A percentile compares a stretch with the other conserved stretches of the same genome.
These are phyloP conservation scores for Marronus borbonicus DNA, from an alignment of 2,888 invertebrate species.

Conservation along the genomic window DNA sequence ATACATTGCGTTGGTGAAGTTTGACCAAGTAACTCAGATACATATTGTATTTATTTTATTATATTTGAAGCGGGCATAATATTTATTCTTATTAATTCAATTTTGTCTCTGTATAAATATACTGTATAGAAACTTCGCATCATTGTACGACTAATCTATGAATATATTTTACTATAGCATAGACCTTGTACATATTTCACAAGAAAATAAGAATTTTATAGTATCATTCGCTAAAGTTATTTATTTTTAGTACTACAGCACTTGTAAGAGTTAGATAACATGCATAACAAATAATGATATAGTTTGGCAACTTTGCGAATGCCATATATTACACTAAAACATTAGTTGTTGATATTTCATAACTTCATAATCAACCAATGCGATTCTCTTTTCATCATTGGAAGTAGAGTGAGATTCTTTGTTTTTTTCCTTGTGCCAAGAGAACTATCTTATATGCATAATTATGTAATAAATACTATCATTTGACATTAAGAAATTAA, in stretches of 20 bases:
- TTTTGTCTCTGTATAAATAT: too few species aligned
- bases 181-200: conserved; percentile 37
- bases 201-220: conserved; percentile 36
- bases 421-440: conserved; percentile 49
- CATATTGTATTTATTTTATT: too few species aligned
- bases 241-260: conserved; percentile 43
- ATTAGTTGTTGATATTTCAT: conserved; percentile 22
- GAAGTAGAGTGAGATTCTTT: conserved; percentile 27
- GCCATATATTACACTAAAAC: conserved; percentile 4
- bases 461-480: conserved; percentile 12
- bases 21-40: too few species aligned
- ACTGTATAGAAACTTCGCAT: conserved; percentile 1
- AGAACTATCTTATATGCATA: conserved; percentile 30
- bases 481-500: conserved; percentile 25
- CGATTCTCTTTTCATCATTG: conserved; percentile 5
- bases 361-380: background rate
- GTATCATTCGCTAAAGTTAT: conserved; percentile 30
- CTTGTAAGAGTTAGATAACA: background rate
- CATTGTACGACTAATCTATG: background rate
- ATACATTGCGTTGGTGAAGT: too few species aligned
- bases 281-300: conserved; percentile 9
- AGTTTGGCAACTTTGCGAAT: background rate
- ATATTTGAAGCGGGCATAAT: too few species aligned
- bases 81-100: too few species aligned
- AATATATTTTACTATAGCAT: conserved; percentile 30